A percentile compares a stretch with the other conserved stretches of the same genome.
These are phyloP conservation scores for Drosophila nebulosa DNA, from an alignment of 1,140 invertebrate genomes.

Conservation along the genomic window DNA sequence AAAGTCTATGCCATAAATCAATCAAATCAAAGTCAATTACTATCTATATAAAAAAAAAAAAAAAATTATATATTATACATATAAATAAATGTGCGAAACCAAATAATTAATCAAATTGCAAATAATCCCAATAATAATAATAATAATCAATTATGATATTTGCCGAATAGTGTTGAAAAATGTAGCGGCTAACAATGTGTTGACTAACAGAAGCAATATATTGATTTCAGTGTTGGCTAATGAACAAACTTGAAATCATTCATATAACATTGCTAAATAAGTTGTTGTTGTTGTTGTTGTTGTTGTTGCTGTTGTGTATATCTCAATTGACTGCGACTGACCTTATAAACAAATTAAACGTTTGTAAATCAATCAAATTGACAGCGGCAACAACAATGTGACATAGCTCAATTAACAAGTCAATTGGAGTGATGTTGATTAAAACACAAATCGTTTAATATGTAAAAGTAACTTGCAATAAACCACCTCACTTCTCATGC, in stretches of 20 bases:
- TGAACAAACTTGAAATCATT: background rate
- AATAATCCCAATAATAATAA: background rate
- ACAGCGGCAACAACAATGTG: conserved; percentile 8
- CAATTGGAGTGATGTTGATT: conserved; percentile 34
- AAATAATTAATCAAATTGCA: background rate
- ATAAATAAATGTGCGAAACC: background rate
- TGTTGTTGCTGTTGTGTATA: too few relatives aligned
- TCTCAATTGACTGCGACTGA: too few relatives aligned
- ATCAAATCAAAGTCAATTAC: conserved; percentile 42
- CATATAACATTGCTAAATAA: too few relatives aligned
- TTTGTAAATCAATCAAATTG: conserved; percentile 12
- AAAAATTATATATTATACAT: too few relatives aligned
- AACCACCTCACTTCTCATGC: background rate
- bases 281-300: too few relatives aligned
- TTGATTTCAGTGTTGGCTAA: conserved; percentile 1
- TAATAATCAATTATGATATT: background rate
- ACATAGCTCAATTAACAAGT: conserved; percentile 44
- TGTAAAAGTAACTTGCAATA: conserved; percentile 16
- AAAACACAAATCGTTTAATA: conserved; percentile 42
- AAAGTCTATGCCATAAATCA: conserved; percentile 43
- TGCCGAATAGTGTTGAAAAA: background rate
- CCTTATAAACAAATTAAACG: conserved; percentile 6
- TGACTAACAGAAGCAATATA: background rate
- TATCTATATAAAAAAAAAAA: conserved; percentile 28
- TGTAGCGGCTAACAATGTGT: too few relatives aligned